Percentiles rank a stretch among this genome's conserved stretches.
phyloP scores from a whole-genome alignment of 1,140 invertebrate genomes.

The Zaprionus tsacasi region DNA sequence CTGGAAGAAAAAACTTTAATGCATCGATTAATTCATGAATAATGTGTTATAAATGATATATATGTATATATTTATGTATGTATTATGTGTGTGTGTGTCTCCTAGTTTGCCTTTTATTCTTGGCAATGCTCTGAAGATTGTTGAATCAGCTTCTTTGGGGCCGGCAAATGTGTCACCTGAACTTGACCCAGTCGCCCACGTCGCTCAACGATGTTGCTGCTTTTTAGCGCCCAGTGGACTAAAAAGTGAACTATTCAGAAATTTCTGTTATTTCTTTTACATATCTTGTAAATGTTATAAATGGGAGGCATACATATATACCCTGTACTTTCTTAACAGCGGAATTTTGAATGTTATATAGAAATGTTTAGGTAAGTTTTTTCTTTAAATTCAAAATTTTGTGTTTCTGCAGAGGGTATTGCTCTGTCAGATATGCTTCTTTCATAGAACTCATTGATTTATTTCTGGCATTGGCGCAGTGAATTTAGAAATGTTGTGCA shows the following conservation, averaged over 20 bases:
- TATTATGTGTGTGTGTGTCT: constrained; percentile 25
- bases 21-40: too few relatives aligned
- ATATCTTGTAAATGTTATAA: background rate
- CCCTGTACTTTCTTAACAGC: background rate
- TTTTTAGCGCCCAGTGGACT: constrained; percentile 19
- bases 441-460: background rate
- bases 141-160: constrained; percentile 44
- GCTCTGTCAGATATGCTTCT: background rate
- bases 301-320: background rate
- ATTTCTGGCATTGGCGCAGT: constrained; percentile 60
- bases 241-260: background rate
- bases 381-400: background rate
- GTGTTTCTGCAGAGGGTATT: background rate
- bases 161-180: constrained; percentile 58
- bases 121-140: constrained; percentile 55
- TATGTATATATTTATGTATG: too few relatives aligned
- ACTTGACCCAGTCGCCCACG: constrained; percentile 74
- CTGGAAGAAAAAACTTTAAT: too few relatives aligned
- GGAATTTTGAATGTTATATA: background rate
- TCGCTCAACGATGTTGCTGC: constrained; percentile 35
- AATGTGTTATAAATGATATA: too few relatives aligned
- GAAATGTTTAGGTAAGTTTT: background rate
- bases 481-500: constrained; percentile 39
- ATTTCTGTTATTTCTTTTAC: background rate
- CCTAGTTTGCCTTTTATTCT: constrained; percentile 31